Base-by-base conservation (phyloP, 2,797 vertebrate genomes). In the Gouania willdenowi region DNA sequence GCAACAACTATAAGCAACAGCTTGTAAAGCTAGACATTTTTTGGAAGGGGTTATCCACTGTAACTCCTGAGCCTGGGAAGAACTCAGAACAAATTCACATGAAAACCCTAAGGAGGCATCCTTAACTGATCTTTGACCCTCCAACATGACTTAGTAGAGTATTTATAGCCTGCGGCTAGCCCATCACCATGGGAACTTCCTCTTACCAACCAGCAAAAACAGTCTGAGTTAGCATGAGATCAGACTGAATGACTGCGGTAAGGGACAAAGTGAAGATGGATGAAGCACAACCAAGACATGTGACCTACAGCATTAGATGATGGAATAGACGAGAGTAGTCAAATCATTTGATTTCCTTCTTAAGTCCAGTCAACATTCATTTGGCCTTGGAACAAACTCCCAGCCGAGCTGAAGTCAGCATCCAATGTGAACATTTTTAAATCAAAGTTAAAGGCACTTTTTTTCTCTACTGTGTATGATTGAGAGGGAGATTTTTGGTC, bases 141-240 rank as follows among this genome's bases (percentile, higher is more conserved):
- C 26, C 17, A 40, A 57, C 46, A 38, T 31, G 29, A 21, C 1
- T 5, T 8, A 31, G 50, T 41, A 19, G 40, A 30, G 46, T 80
- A 83, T 85, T 83, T 77, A 79, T 79, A 83, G 67, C 40, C 19
- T 4, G 22, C n/a, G 13, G 38, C 1, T 28, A 71, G 53, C 60
- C 46, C 56, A 52, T 67, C 46, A 5, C 45, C 76, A 76, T 82
- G 80, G 76, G 78, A 83, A 82, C 73, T 76, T 81, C 75, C 72
- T 75, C 58, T 61, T 35, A 52, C 55, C 40, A 50, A 47, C 26
- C 26, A 42, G 46, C 46, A 36, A 45, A 42, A 52, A 51, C 33
- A 24, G 25, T 53, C 30, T 0, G 5, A 54, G 25, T 47, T 24
- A 33, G 26, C 26, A 48, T 55, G 59, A 67, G 61, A 70, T 57